Evolutionary conservation across 1,140 invertebrate genomes (phyloP), one percentile per base, ranked within the genome.

Genomic region (Brachionus rubens): DNA sequence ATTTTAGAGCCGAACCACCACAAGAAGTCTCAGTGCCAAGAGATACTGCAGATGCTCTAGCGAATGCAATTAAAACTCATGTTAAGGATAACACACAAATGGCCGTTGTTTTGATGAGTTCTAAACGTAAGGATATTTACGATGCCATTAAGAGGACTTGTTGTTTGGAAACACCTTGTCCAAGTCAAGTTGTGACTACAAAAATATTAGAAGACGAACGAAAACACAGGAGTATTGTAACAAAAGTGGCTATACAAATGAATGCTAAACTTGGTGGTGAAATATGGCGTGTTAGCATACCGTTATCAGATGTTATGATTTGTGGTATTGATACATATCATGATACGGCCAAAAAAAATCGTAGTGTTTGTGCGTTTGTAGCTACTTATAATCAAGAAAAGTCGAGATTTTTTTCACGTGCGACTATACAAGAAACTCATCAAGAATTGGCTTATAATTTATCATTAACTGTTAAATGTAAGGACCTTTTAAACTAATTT

Each of bases 201-300:
- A 62, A 76, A 50, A 76, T 52, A 16, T 9, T 76, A 12, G 48
- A 52, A 19, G 41, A 76, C n/a, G 48, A 76, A 5, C 14, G 33
- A 9, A 50, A 84, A 76, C 54, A 83, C 14, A 78, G 81, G 21
- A 81, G 79, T 10, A 88, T 97, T 28, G 88, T 90, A 0, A 91
- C 92, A 81, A 98, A 97, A 86, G 92, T 98, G 67, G 88, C 90
- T 0, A 82, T 98, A n/a, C 95, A 98, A 86, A 94, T 98, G 52
- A 96, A 95, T 81, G 95, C 92, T 80, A 98, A 98, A 86, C 82
- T 98, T 3, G 95, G 95, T 21, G 95, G 95, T 4, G 90, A 91
- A 2, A 82, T 96, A 5, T 98, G 95, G 94, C 86, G 87, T 1
- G 85, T 96, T 0, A 84, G 88, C 40, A 92, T 94, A 77, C 94